Evolutionary conservation across 2,113 vertebrate species (phyloP).

Genomic region (Pseudopodoces humilis): DNA sequence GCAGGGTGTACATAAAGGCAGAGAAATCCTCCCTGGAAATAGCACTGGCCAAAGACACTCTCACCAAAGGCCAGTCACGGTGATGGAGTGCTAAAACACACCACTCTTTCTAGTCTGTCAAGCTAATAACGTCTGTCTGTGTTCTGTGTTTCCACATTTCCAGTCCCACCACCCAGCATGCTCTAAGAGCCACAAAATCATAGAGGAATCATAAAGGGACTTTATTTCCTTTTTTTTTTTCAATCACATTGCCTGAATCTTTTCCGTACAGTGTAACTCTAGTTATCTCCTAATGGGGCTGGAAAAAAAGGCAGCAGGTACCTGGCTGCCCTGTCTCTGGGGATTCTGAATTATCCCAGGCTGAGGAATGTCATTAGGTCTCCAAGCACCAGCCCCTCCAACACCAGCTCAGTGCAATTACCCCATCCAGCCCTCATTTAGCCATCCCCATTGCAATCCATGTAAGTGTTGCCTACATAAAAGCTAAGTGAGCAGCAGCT

Average conservation of each 20-base stretch:
- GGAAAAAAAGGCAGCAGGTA: not conserved
- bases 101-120: not conserved
- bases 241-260: not conserved
- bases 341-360: not conserved
- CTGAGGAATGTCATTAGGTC: not conserved
- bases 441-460: not conserved
- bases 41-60: not conserved
- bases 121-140: not conserved
- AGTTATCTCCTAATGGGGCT: fast-evolving
- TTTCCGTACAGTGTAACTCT: not conserved
- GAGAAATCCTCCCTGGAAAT: not conserved
- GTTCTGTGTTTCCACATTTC: not conserved
- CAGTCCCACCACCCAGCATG: not conserved
- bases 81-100: not conserved
- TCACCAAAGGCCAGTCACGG: not conserved
- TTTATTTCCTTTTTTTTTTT: not conserved
- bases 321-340: not conserved
- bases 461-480: not conserved
- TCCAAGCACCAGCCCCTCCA: not conserved
- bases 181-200: not conserved
- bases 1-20: not conserved
- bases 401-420: not conserved
- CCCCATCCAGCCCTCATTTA: not conserved
- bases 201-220: not conserved
- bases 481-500: not conserved